phyloP scores from a whole-genome alignment of 2,888 invertebrate species.

The Monopis laevigella region DNA sequence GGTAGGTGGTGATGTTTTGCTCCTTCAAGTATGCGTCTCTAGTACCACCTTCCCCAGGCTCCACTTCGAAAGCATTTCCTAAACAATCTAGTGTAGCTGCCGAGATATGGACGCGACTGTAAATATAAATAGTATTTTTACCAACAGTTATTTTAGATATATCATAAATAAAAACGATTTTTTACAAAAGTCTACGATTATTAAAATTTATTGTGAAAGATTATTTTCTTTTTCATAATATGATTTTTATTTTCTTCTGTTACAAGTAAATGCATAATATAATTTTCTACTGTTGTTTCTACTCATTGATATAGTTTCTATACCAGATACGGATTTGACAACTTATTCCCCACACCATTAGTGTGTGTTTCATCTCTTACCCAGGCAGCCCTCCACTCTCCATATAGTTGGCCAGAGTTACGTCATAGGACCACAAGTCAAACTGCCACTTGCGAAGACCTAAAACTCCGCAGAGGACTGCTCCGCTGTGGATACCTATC shows the following conservation, averaged over 20 bases:
- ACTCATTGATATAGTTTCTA: too few species aligned
- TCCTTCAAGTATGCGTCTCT: slow-evolving; percentile 87
- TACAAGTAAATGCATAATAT: neutral
- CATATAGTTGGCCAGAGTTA: slow-evolving; percentile 95
- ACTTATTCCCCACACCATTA: too few species aligned
- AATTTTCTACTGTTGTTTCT: neutral
- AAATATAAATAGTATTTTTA: too few species aligned
- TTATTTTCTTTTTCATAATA: too few species aligned
- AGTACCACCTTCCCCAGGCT: slow-evolving; percentile 87
- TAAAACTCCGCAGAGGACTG: slow-evolving; percentile 94
- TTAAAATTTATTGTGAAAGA: too few species aligned
- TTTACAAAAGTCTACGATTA: too few species aligned
- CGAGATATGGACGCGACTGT: slow-evolving; percentile 96
- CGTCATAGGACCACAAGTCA: slow-evolving; percentile 94
- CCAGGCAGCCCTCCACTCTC: slow-evolving; percentile 97
- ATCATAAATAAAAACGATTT: too few species aligned
- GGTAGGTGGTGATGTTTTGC: slow-evolving; percentile 86
- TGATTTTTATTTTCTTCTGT: neutral
- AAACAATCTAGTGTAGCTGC: slow-evolving; percentile 87
- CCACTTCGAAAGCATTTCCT: slow-evolving; percentile 91
- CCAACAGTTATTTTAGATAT: neutral
- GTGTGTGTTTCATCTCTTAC: too few species aligned
- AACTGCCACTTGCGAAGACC: slow-evolving; percentile 94
- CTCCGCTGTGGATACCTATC: slow-evolving; percentile 96
- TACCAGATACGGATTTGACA: too few species aligned